Evolutionary conservation across 2,113 vertebrate species (phyloP), one percentile per base, ranked within the genome.

Genomic region (Danio rerio): DNA sequence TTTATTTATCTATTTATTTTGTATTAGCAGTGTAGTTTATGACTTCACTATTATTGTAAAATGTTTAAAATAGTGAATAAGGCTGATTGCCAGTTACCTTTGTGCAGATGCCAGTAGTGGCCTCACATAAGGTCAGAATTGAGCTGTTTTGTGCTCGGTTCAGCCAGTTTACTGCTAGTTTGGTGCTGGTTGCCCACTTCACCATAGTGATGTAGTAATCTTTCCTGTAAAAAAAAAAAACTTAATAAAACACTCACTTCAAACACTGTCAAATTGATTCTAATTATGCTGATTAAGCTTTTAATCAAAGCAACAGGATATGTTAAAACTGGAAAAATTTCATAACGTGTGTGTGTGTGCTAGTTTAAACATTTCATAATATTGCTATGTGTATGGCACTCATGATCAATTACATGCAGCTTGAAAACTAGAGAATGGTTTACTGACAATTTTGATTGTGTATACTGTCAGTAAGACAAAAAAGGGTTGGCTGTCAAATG

Each of bases 171-270:
- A 99, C 96, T 3, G 97, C 97, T 83, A 99, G 94, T 89, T 98
- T 99, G 86, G 97, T 99, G 90, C 95, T 99, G 83, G 97, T 97
- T 61, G 97, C 96, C 98, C 98, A 99, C 15, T 96, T 98, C 86
- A 99, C 98, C 96, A 98, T 96, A 75, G 97, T 98, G 89, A 99
- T 93, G 84, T 99, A 99, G 91, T 96, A 95, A 53, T 99, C 97
- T 85, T 95, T 98, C 91, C 92, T 93, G 84, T 5, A 87, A 82
- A 77, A 3, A 55, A 73, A 40, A 12, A 40, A 50, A 11, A 16
- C 13, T 0, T 31, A 31, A 31, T 75, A 8, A 66, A 62, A 62
- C 12, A n/a, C 0, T 43, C 7, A 63, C 63, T 47, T 84, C 40
- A 16, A 21, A 59, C 42, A 43, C 61, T 21, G 56, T 71, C 68